These are phyloP conservation scores for Scartelaos histophorus DNA, from an alignment of 2,113 vertebrate genomes.

Conservation along the genomic window DNA sequence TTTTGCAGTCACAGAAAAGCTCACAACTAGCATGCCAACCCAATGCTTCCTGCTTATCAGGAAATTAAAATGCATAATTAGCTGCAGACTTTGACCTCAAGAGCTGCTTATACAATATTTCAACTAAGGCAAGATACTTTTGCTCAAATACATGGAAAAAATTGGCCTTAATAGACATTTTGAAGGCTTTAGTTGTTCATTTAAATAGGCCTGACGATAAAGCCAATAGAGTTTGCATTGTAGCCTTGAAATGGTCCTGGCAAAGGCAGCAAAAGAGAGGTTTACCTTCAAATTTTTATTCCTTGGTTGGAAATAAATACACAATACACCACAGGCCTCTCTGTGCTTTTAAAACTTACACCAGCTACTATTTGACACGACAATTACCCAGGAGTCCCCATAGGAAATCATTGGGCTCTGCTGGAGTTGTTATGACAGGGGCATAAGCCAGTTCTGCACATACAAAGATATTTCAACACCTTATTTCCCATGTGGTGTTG, in stretches of 20 bases:
- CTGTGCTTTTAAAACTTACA: constrained; percentile 35
- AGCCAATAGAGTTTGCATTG: constrained; percentile 29
- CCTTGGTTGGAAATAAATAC: constrained; percentile 38
- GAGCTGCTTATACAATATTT: no score
- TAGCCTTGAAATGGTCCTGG: constrained; percentile 12
- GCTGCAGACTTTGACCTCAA: no score
- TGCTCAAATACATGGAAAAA: no score
- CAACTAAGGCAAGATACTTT: no score
- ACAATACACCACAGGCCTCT: constrained; percentile 32
- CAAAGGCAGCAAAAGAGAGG: constrained; percentile 12
- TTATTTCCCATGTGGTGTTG: constrained; percentile 28
- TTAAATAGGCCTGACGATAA: not conserved
- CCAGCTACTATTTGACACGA: constrained; percentile 38
- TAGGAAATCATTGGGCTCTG: constrained; percentile 48
- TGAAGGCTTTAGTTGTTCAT: not conserved
- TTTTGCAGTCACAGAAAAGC: no score
- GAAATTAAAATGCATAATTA: no score
- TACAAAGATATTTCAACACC: constrained; percentile 55
- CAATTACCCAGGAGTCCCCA: constrained; percentile 35
- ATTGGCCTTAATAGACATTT: constrained; percentile 13
- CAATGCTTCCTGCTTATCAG: no score
- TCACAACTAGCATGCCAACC: no score
- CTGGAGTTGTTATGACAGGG: constrained; percentile 48
- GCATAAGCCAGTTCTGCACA: constrained; percentile 34
- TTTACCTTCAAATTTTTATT: constrained; percentile 13